Conservation (phyloP, 2,888 invertebrate species). For the Spialia ferax region DNA sequence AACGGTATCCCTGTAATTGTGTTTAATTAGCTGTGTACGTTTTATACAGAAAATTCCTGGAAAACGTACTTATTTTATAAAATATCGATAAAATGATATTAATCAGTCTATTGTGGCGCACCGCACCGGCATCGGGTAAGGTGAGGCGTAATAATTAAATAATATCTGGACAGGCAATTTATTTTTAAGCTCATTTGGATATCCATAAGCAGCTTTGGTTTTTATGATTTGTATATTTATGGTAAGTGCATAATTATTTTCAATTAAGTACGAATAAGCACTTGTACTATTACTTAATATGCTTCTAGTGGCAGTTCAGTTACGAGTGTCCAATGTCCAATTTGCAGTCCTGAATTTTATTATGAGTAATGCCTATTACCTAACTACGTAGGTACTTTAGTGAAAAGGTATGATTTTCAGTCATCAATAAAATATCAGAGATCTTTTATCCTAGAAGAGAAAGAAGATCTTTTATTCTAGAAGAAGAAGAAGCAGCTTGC, state of each 20-base stretch:
- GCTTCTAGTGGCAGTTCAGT: too few species aligned
- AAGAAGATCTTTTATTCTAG: too few species aligned
- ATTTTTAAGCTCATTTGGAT: conserved; percentile 14
- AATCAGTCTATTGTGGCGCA: not conserved
- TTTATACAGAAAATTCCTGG: conserved; percentile 2
- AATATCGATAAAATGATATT: not conserved
- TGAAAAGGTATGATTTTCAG: too few species aligned
- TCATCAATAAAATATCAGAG: too few species aligned
- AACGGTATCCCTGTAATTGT: not conserved
- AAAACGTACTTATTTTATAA: conserved; percentile 2
- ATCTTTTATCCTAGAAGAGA: too few species aligned
- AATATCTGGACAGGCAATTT: not conserved
- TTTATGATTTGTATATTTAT: not conserved
- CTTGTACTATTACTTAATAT: too few species aligned
- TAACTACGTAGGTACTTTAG: too few species aligned
- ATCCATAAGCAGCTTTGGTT: not conserved
- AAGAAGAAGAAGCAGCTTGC: too few species aligned
- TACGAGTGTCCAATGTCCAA: too few species aligned
- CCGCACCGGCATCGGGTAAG: not conserved
- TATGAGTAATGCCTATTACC: too few species aligned
- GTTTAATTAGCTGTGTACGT: conserved; percentile 2
- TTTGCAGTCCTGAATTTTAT: too few species aligned
- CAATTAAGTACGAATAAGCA: too few species aligned
- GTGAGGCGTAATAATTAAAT: not conserved
- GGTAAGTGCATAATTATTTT: not conserved